phyloP scores from a whole-genome alignment of 2,113 vertebrate genomes.

The Salvelinus namaycush region DNA sequence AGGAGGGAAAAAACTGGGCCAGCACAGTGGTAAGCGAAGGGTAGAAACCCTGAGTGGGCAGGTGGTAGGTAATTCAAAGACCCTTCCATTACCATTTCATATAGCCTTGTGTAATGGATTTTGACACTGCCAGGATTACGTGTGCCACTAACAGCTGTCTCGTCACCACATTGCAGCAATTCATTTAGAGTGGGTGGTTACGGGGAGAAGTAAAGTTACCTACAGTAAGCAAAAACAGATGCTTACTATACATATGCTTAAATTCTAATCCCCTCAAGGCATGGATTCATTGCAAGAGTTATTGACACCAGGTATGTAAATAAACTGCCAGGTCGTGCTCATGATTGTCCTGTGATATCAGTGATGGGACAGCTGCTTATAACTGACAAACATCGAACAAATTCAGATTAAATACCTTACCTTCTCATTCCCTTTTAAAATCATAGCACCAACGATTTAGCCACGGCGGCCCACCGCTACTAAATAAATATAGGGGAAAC shows the following conservation, averaged over 20 bases:
- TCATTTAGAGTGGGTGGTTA: constrained; percentile 4
- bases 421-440: no score
- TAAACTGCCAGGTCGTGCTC: background rate
- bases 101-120: constrained; percentile 42
- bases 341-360: background rate
- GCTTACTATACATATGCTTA: background rate
- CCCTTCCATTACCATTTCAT: constrained; percentile 24
- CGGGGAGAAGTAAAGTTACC: background rate
- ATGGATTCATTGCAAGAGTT: background rate
- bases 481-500: no score
- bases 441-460: no score
- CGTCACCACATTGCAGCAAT: constrained; percentile 16
- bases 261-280: background rate
- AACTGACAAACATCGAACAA: no score
- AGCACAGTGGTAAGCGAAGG: background rate
- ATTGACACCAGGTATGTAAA: background rate
- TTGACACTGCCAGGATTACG: constrained; percentile 23
- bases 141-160: constrained; percentile 31
- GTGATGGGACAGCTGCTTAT: background rate
- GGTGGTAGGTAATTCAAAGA: constrained; percentile 34
- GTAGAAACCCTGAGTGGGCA: constrained; percentile 31
- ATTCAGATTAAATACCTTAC: no score
- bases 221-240: background rate
- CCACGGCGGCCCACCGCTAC: no score
- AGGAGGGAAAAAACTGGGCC: background rate